Percentiles rank a stretch among this genome's conserved stretches.
phyloP scores from a whole-genome alignment of 2,113 vertebrate genomes.

The Eudyptes chrysolophus region DNA sequence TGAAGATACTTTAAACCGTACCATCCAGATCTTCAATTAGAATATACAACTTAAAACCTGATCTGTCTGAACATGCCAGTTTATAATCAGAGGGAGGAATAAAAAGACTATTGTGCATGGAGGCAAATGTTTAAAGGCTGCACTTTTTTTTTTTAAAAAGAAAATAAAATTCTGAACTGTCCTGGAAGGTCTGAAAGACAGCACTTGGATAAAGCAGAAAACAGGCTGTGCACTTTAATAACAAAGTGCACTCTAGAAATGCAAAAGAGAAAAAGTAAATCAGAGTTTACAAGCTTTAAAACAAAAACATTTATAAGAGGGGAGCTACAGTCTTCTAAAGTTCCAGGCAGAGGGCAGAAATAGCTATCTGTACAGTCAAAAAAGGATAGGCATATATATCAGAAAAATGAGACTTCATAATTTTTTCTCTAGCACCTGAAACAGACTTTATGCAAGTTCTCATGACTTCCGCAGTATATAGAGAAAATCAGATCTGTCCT shows the following conservation, averaged over 20 bases:
- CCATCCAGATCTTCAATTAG: neutral
- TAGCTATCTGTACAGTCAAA: neutral
- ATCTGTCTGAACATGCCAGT: neutral
- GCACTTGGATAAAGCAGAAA: neutral
- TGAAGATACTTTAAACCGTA: neutral
- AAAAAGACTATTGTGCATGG: neutral
- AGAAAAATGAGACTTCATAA: neutral
- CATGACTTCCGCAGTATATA: neutral
- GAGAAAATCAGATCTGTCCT: neutral
- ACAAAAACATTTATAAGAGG: neutral
- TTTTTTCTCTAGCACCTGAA: neutral
- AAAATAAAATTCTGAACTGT: neutral
- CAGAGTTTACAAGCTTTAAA: neutral
- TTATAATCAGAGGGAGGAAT: neutral
- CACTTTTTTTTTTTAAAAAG: neutral
- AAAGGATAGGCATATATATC: neutral
- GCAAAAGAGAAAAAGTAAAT: neutral
- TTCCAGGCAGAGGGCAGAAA: neutral
- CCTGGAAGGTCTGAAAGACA: neutral
- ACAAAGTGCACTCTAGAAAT: neutral
- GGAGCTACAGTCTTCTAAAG: neutral
- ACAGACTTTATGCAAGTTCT: neutral
- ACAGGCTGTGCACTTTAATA: neutral
- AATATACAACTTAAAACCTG: neutral
- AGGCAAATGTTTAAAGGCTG: neutral